Evolutionary conservation across 2,797 vertebrate genomes (phyloP).

Genomic region (Enteromius viviparus): DNA sequence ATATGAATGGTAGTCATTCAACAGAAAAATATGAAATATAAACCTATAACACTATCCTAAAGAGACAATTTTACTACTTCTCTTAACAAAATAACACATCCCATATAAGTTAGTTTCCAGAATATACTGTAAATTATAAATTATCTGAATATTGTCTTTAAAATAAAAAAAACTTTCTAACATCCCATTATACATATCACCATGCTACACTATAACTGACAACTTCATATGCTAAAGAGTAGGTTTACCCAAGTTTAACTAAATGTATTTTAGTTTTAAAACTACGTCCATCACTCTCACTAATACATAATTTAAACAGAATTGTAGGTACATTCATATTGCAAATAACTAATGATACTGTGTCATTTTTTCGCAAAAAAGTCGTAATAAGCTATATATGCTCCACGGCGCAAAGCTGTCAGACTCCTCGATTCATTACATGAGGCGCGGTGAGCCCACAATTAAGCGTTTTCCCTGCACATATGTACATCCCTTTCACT

Average conservation of each 20-base stretch:
- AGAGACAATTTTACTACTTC: background rate
- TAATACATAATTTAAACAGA: background rate
- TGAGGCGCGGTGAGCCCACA: background rate
- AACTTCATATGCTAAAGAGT: background rate
- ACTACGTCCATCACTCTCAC: background rate
- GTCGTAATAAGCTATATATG: background rate
- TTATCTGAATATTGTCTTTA: too few relatives aligned
- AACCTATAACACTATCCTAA: background rate
- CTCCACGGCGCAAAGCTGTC: background rate
- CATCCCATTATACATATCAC: background rate
- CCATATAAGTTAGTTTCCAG: background rate
- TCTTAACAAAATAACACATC: background rate
- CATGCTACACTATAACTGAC: background rate
- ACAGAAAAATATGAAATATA: background rate
- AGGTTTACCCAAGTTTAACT: background rate
- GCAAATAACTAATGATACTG: background rate
- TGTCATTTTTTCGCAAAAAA: background rate
- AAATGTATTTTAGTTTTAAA: background rate
- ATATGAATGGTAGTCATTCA: background rate
- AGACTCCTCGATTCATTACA: slow-evolving; percentile 9
- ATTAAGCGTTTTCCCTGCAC: background rate
- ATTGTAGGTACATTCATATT: background rate
- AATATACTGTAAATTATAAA: background rate
- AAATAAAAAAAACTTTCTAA: background rate
- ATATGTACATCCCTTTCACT: background rate